A percentile compares a stretch with the other conserved stretches of the same genome.
Conservation (phyloP, 2,113 vertebrate species). For the Dipodomys merriami region DNA sequence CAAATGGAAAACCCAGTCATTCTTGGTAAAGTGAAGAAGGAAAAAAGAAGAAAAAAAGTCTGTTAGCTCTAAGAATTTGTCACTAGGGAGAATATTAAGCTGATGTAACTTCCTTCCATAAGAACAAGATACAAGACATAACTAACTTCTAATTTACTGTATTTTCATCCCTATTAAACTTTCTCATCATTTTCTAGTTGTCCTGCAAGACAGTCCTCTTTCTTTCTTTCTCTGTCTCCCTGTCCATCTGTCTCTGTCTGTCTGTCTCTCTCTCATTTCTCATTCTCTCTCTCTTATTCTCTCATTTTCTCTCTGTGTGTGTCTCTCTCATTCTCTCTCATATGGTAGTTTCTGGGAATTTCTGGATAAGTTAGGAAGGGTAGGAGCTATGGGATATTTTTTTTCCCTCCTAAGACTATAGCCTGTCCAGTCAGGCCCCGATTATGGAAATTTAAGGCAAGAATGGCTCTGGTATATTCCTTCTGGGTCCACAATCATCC, state of each 20-base stretch:
- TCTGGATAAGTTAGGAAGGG: background rate
- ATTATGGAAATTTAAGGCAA: background rate
- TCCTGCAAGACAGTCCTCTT: background rate
- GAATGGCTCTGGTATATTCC: background rate
- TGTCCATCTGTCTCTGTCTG: background rate
- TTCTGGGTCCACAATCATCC: background rate
- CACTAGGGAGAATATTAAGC: conserved; percentile 64
- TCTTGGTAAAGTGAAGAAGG: conserved; percentile 71
- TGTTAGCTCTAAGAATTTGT: conserved; percentile 70
- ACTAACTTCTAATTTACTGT: conserved; percentile 18
- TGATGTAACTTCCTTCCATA: conserved; percentile 62
- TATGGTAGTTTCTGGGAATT: background rate
- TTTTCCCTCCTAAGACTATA: background rate
- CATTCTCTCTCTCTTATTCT: background rate
- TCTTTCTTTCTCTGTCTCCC: too few relatives aligned
- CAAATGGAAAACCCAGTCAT: conserved; percentile 77
- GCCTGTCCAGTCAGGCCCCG: background rate
- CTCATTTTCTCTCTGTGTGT: background rate
- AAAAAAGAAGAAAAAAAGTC: background rate
- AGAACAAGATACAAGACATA: background rate
- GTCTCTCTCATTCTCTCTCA: background rate
- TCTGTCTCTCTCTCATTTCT: background rate
- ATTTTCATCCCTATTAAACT: background rate
- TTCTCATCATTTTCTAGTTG: background rate
- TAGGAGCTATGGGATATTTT: background rate